These are phyloP conservation scores for Tachuris rubrigastra DNA, from an alignment of 2,113 vertebrate genomes.

Conservation along the genomic window DNA sequence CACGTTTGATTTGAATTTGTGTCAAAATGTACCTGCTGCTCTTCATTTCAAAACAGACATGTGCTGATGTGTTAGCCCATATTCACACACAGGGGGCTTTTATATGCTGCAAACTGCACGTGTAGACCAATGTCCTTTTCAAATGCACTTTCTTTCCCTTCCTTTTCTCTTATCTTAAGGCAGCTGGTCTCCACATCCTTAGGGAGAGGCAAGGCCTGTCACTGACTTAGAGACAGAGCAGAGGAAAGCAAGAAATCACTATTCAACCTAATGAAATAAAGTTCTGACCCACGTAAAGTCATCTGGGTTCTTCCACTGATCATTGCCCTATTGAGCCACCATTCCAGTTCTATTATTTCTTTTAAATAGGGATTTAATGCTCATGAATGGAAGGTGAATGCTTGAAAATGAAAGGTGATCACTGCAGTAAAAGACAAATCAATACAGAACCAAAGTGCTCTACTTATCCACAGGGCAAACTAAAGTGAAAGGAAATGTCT, in stretches of 20 bases:
- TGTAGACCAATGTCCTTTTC: constrained; percentile 68
- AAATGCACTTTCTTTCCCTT: constrained; percentile 56
- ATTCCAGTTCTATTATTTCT: constrained; percentile 66
- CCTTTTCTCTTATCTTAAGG: constrained; percentile 26
- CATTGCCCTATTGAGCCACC: constrained; percentile 60
- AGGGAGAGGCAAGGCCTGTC: constrained; percentile 32
- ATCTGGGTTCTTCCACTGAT: constrained; percentile 54
- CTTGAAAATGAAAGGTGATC: constrained; percentile 69
- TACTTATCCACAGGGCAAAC: constrained; percentile 55
- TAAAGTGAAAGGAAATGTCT: constrained; percentile 54
- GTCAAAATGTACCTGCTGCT: constrained; percentile 57
- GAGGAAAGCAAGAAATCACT: constrained; percentile 4
- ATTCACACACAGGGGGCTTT: constrained; percentile 10
- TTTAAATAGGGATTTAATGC: constrained; percentile 70
- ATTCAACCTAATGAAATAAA: constrained; percentile 39
- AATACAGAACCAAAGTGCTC: constrained; percentile 64
- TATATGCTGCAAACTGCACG: constrained; percentile 19
- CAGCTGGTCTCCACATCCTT: constrained; percentile 49
- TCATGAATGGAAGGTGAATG: constrained; percentile 63
- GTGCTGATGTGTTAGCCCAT: constrained; percentile 39
- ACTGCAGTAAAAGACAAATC: constrained; percentile 68
- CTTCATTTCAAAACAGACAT: constrained; percentile 21
- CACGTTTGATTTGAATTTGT: constrained; percentile 52
- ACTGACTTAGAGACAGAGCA: neutral
- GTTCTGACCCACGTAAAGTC: constrained; percentile 55